Evolutionary conservation across 2,888 invertebrate species (phyloP).

Genomic region (Macroteleia sp.): DNA sequence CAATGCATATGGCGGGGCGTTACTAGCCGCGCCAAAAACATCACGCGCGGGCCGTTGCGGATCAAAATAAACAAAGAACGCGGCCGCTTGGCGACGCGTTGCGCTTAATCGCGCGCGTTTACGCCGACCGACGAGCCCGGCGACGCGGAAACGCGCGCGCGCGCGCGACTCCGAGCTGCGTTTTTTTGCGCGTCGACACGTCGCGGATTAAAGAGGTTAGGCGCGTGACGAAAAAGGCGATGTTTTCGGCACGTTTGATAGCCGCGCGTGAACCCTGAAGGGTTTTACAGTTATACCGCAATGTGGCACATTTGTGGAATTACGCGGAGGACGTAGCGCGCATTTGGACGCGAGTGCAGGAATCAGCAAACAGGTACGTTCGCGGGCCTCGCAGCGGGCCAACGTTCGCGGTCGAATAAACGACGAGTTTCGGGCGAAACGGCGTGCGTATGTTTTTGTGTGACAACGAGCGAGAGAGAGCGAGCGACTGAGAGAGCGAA

Average conservation of each 20-base stretch:
- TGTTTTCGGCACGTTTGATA: constrained; percentile 83
- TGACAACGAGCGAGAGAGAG: neutral
- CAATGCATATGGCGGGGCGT: no score
- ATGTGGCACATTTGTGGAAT: constrained; percentile 84
- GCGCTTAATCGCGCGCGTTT: no score
- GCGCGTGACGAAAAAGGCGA: constrained; percentile 76
- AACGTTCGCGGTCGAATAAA: no score
- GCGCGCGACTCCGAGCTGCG: no score
- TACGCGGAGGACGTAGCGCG: constrained; percentile 79
- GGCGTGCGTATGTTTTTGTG: constrained; percentile 27
- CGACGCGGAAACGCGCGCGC: no score
- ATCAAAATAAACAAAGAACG: constrained; percentile 38
- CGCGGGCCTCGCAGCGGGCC: no score
- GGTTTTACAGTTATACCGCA: constrained; percentile 84
- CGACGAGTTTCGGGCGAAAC: no score
- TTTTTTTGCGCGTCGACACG: no score
- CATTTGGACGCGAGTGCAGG: constrained; percentile 39
- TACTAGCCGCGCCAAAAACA: constrained; percentile 81
- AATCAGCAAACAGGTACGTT: neutral
- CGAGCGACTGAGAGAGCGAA: constrained; percentile 3
- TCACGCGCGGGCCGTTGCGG: constrained; percentile 69
- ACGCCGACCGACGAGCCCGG: neutral
- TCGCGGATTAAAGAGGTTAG: constrained; percentile 72
- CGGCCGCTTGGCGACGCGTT: neutral
- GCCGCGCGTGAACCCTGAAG: constrained; percentile 83